Evolutionary conservation across 2,888 invertebrate species (phyloP).

Genomic region (Polyommatus iphigenia): DNA sequence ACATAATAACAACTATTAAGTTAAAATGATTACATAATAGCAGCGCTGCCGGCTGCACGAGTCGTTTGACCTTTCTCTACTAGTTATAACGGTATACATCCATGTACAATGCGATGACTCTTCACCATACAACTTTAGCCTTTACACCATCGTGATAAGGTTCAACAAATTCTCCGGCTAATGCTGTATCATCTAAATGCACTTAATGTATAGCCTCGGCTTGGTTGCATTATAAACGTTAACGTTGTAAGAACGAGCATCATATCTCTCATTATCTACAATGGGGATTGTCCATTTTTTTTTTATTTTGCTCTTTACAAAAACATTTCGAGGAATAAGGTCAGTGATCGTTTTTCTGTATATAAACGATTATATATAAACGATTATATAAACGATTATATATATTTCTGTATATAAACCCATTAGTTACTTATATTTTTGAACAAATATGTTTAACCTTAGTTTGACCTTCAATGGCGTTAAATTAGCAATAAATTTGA

Average conservation of each 20-base stretch:
- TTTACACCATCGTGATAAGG: neutral
- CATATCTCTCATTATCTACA: conserved; percentile 13
- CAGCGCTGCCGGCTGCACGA: conserved; percentile 33
- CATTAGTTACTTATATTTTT: no score
- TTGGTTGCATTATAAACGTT: conserved; percentile 21
- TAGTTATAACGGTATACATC: conserved; percentile 31
- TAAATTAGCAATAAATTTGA: no score
- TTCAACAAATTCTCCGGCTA: conserved; percentile 9
- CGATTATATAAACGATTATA: no score
- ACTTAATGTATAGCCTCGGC: conserved; percentile 18
- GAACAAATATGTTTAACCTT: no score
- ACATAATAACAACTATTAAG: conserved; percentile 33
- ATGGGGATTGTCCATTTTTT: no score
- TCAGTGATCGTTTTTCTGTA: no score
- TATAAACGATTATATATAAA: no score
- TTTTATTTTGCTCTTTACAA: no score
- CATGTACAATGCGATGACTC: conserved; percentile 26
- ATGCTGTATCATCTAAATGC: conserved; percentile 28
- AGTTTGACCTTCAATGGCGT: no score
- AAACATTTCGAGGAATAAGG: no score
- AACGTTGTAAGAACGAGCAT: conserved; percentile 10
- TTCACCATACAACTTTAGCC: neutral
- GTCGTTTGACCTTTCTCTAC: conserved; percentile 39
- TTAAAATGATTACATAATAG: conserved; percentile 34
- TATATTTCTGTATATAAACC: no score